These are phyloP conservation scores for Panzeria rudis DNA, from an alignment of 2,888 invertebrate genomes.

Conservation along the genomic window DNA sequence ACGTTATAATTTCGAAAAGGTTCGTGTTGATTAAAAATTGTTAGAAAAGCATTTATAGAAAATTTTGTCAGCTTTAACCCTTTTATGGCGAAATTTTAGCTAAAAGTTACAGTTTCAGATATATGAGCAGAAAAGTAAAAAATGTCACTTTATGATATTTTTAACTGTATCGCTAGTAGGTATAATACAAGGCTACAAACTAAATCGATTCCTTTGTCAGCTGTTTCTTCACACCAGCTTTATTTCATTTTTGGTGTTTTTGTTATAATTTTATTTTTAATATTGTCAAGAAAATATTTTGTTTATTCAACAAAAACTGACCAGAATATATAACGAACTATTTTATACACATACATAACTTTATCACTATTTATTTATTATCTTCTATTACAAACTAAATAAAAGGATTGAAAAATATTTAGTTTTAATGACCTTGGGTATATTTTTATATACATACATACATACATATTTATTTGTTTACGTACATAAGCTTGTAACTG, in stretches of 20 bases:
- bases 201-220: constrained; percentile 42
- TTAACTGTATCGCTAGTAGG: neutral
- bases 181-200: neutral
- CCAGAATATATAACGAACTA: constrained; percentile 36
- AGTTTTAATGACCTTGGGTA: constrained; percentile 28
- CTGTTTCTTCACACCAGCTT: constrained; percentile 49
- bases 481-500: neutral
- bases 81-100: too few species aligned
- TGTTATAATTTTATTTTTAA: neutral
- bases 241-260: constrained; percentile 12
- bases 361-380: constrained; percentile 38
- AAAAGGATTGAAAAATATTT: constrained; percentile 26
- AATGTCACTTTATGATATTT: too few species aligned
- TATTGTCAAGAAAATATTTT: constrained; percentile 17
- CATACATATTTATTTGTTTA: neutral
- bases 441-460: neutral
- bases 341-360: neutral
- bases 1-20: too few species aligned
- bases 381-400: constrained; percentile 18
- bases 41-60: too few species aligned
- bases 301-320: constrained; percentile 42
- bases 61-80: too few species aligned
- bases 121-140: too few species aligned
- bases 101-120: too few species aligned
- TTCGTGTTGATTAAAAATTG: too few species aligned